A percentile compares a stretch with the other conserved stretches of the same genome.
Evolutionary conservation across 2,888 invertebrate species (phyloP).

Genomic region (Mythimna vitellina): DNA sequence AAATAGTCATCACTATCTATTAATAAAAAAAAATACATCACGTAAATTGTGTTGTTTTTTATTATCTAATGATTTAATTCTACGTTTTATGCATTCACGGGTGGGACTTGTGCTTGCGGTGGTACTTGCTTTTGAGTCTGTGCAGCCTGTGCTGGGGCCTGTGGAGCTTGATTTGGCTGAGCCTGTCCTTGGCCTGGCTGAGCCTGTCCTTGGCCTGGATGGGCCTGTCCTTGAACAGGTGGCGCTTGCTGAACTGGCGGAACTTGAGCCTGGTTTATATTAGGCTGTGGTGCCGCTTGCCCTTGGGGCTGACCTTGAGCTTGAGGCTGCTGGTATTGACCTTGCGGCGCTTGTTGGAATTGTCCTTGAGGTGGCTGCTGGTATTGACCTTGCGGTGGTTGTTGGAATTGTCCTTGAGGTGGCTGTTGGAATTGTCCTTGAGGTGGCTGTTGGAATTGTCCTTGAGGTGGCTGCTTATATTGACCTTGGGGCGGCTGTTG

Average conservation of each 20-base stretch:
- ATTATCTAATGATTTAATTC: slow-evolving; percentile 49
- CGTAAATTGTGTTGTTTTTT: slow-evolving; percentile 12
- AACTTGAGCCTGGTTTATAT: slow-evolving; percentile 53
- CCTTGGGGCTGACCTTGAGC: slow-evolving; percentile 44
- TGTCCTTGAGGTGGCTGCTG: slow-evolving; percentile 66
- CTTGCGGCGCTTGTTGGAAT: slow-evolving; percentile 52
- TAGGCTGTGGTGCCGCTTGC: slow-evolving; percentile 52
- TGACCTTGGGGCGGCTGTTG: slow-evolving; percentile 64
- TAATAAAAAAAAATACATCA: slow-evolving; percentile 29
- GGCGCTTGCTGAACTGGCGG: slow-evolving; percentile 51
- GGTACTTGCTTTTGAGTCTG: slow-evolving; percentile 48
- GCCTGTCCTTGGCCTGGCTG: slow-evolving; percentile 44
- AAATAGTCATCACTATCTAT: slow-evolving; percentile 41
- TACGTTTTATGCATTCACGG: slow-evolving; percentile 37
- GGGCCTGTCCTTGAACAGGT: slow-evolving; percentile 45
- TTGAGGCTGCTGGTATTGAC: slow-evolving; percentile 58
- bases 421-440: slow-evolving; percentile 64
- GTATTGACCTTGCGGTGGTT: slow-evolving; percentile 62
- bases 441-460: slow-evolving; percentile 63
- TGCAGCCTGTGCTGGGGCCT: slow-evolving; percentile 18
- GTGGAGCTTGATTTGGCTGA: slow-evolving; percentile 52
- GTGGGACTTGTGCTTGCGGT: slow-evolving; percentile 45
- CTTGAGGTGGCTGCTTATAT: slow-evolving; percentile 42
- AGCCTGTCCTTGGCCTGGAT: slow-evolving; percentile 29
- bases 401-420: slow-evolving; percentile 66